Conservation (phyloP, 2,797 vertebrate genomes). For the Pseudomugil gertrudae region DNA sequence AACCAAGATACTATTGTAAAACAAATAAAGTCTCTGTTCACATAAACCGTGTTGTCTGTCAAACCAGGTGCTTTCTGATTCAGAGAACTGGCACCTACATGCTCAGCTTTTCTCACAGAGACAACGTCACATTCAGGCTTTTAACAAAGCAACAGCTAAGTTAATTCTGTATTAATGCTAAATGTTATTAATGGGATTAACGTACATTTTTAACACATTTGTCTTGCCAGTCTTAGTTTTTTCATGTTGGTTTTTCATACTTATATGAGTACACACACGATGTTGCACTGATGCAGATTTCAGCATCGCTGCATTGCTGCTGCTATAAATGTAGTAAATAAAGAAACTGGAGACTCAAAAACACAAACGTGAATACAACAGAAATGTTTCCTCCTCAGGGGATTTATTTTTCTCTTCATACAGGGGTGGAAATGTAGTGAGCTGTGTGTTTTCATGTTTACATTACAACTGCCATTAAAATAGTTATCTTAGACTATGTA, state of each 20-base stretch:
- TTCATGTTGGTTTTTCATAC: no score
- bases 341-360: neutral
- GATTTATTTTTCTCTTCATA: constrained; percentile 59
- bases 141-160: no score
- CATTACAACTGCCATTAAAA: constrained; percentile 74
- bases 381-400: constrained; percentile 72
- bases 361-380: neutral
- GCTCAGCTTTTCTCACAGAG: no score
- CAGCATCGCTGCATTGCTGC: no score
- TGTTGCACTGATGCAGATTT: neutral
- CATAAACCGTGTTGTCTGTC: neutral
- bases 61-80: no score
- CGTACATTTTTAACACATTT: no score
- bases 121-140: no score
- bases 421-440: constrained; percentile 58
- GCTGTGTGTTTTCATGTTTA: constrained; percentile 66
- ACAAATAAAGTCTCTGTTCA: constrained; percentile 80
- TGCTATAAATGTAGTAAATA: neutral
- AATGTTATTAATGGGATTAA: no score
- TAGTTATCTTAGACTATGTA: constrained; percentile 60
- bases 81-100: neutral
- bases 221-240: no score
- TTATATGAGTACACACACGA: no score
- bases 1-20: constrained; percentile 82
- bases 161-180: no score